Evolutionary conservation across 1,140 invertebrate genomes (phyloP).

Genomic region (Drosophila auraria): DNA sequence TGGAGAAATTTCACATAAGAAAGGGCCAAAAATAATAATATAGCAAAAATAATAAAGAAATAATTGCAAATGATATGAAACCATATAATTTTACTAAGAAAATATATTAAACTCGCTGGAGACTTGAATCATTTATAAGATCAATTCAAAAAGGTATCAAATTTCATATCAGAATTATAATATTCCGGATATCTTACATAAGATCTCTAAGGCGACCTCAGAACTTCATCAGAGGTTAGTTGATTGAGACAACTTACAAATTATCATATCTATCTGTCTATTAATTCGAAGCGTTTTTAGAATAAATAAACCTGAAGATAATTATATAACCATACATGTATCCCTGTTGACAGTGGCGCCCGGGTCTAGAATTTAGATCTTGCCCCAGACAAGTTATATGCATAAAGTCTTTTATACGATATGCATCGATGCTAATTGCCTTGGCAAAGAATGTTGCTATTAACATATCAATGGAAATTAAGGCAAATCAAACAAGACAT

Average conservation of each 20-base stretch:
- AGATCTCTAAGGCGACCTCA: conserved; percentile 13
- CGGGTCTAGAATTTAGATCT: conserved; percentile 40
- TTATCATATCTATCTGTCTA: conserved; percentile 41
- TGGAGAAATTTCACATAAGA: conserved; percentile 19
- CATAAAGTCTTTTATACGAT: conserved; percentile 31
- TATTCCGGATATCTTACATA: conserved; percentile 10
- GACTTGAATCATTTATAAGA: background rate
- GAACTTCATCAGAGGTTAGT: conserved; percentile 22
- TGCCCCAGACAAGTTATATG: conserved; percentile 30
- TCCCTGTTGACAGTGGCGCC: conserved; percentile 46
- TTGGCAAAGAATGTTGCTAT: conserved; percentile 33
- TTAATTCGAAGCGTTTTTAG: conserved; percentile 30
- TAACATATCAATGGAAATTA: conserved; percentile 28
- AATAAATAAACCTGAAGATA: conserved; percentile 44
- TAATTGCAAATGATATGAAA: background rate
- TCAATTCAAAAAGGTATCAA: conserved; percentile 6
- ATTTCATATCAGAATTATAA: conserved; percentile 17
- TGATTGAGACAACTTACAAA: conserved; percentile 46
- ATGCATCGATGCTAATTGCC: conserved; percentile 50
- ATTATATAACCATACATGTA: conserved; percentile 52
- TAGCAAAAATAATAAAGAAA: conserved; percentile 7
- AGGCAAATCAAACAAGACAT: background rate
- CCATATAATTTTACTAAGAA: background rate
- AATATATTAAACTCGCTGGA: background rate
- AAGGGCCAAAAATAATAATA: conserved; percentile 4